A percentile compares a stretch with the other conserved stretches of the same genome.
phyloP scores from a whole-genome alignment of 2,888 invertebrate species.

The Listrodromus nycthemerus region DNA sequence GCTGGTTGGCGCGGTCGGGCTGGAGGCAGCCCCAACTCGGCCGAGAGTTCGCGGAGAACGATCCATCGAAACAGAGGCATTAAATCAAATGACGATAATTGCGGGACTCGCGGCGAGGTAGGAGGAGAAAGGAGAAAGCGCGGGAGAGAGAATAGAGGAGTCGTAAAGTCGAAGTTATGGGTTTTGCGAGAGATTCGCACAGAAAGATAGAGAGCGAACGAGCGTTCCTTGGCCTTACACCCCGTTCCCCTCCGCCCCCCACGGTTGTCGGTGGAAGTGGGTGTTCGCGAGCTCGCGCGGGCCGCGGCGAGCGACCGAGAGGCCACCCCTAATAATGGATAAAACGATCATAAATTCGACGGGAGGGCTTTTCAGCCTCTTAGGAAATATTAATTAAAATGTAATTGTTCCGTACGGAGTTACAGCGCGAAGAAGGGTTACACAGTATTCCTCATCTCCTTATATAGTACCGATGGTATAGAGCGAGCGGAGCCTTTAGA shows the following conservation, averaged over 20 bases:
- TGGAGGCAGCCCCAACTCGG: constrained; percentile 15
- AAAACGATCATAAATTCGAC: constrained; percentile 85
- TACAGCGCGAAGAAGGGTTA: constrained; percentile 75
- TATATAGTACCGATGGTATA: constrained; percentile 43
- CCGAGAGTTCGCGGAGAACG: constrained; percentile 13
- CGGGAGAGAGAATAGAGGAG: constrained; percentile 73
- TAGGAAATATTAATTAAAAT: constrained; percentile 85
- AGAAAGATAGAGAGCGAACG: constrained; percentile 70
- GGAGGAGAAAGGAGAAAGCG: constrained; percentile 52
- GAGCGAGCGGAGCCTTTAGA: constrained; percentile 59
- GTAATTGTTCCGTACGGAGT: constrained; percentile 83
- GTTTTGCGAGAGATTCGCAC: constrained; percentile 81
- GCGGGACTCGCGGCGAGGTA: constrained; percentile 66
- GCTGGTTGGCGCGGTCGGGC: constrained; percentile 19
- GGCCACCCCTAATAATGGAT: constrained; percentile 83
- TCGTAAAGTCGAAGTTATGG: constrained; percentile 84
- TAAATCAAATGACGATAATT: constrained; percentile 80
- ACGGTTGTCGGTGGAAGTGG: constrained; percentile 46
- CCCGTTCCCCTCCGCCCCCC: constrained; percentile 45
- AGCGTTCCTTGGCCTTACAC: constrained; percentile 58
- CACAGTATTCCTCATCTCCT: constrained; percentile 66
- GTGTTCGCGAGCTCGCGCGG: constrained; percentile 32
- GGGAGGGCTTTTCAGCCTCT: constrained; percentile 82
- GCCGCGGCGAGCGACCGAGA: constrained; percentile 49
- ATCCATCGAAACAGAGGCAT: constrained; percentile 73